Base-by-base conservation (phyloP, 2,113 vertebrate species). In the Donacobius atricapilla region DNA sequence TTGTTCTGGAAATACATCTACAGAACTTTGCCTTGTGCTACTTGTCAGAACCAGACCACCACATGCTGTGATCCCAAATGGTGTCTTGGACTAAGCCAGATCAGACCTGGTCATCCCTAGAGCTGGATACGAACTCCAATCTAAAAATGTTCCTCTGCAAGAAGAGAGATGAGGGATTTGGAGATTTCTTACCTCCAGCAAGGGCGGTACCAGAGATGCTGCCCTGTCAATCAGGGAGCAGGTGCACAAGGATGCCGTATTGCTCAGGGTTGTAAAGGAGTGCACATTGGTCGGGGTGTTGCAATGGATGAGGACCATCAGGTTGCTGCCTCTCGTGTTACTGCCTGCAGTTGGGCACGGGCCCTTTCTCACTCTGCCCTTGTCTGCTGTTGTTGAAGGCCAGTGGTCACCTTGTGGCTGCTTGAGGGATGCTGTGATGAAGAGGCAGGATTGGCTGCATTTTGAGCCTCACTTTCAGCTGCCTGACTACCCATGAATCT, bases 51-150 rank as follows among this genome's bases (percentile, higher is more conserved):
- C 58, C 60, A 96, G 80, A 93, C 80, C 44, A 39, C 88, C 79
- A 48, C 94, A 94, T 81, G 88, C 83, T 95, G 90, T 80, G 85
- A 88, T 95, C 25, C 88, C 90, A 96, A 92, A 93, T 88, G 94
- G 68, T 92, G 87, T 78, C 2, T 4, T 80, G 57, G 45, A 50
- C 84, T 93, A 79, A 91, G 94, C 84, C 63, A 88, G 72, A 68
- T 87, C 85, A 83, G 72, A 40, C 20, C 58, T 93, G 44, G 85
- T 83, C 79, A 81, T 63, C 51, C 15, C 31, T 42, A 45, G 60
- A 56, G 56, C 80, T 94, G 76, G 53, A 48, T 73, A 8, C 2
- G 2, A 78, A n/a, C 60, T 75, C 44, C n/a, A 71, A 2, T 77
- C 33, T 44, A 78, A 78, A 73, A 72, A 30, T 4, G 4, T 5